Base-by-base conservation (phyloP, 1,140 invertebrate genomes). In the Megalonaias nervosa region DNA sequence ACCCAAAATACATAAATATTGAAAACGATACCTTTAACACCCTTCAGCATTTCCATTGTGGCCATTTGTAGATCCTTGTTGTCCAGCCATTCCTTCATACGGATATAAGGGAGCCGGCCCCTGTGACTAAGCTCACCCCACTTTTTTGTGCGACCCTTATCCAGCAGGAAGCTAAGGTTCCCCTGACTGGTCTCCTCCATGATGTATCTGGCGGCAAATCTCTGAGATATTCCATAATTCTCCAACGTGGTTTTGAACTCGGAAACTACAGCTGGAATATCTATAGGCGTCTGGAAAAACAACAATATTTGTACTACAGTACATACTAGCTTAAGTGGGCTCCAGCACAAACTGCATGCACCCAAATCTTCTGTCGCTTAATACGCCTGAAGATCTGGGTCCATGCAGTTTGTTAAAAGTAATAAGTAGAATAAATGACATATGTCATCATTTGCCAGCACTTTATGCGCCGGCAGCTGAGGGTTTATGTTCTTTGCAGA, bases 151-250 rank as follows among this genome's bases (percentile, higher is more conserved):
- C 76, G 64, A 13, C 76, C 76, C 65, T 78, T 78, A 21, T 78
- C 76, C 71, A 78, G 72, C 15, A 78, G 76, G 65, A 78, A 78
- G 64, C 76, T 78, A 1, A 78, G 76, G 38, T 78, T 78, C 1
- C 19, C 60, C 60, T n/a, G 21, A 19, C 21, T 62, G 19, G 21
- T 62, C 21, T 19, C 21, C 19, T 72, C 64, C 76, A 78, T 78
- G 14, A 78, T 78, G 31, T 67, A 78, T 16, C 76, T 56, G 14
- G 76, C 76, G n/a, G 76, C 76, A 60, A 78, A 78, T 9, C 76
- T 55, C 48, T 78, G 76, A 14, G 76, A 78, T 14, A 78, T 71
- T 12, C 76, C 76, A 67, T 73, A 78, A 17, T 66, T 21, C 59
- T 78, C 76, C 19, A 78, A 57, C 14, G 76, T 78, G 12, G 73